A percentile compares a stretch with the other conserved stretches of the same genome.
phyloP scores from a whole-genome alignment of 2,797 vertebrate genomes.

The Mallotus villosus region DNA sequence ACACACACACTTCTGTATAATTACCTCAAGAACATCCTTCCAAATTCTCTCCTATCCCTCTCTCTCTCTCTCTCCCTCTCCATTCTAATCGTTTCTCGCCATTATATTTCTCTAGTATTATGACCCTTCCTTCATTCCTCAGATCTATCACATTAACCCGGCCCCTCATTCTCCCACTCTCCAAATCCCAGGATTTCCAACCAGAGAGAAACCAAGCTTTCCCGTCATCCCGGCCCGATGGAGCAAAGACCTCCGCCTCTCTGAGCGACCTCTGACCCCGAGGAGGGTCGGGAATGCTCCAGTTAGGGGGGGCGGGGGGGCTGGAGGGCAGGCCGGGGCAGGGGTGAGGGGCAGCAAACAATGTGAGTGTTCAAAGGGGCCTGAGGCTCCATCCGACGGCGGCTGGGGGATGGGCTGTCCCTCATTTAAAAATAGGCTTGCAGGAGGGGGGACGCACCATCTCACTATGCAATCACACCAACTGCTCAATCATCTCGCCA shows the following conservation, averaged over 20 bases:
- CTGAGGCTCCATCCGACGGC: slow-evolving; percentile 22
- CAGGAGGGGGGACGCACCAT: not conserved
- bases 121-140: not conserved
- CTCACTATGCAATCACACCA: not conserved
- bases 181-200: slow-evolving; percentile 20
- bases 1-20: slow-evolving; percentile 11
- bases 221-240: slow-evolving; percentile 14
- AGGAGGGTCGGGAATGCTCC: slow-evolving; percentile 41
- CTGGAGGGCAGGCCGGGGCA: slow-evolving; percentile 27
- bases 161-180: slow-evolving; percentile 5
- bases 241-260: slow-evolving; percentile 39
- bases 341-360: slow-evolving; percentile 39
- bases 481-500: not conserved
- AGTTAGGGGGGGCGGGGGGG: slow-evolving; percentile 39
- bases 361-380: slow-evolving; percentile 40
- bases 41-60: not conserved
- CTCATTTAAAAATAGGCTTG: not conserved
- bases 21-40: slow-evolving; percentile 31
- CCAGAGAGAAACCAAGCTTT: slow-evolving; percentile 10
- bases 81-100: not conserved
- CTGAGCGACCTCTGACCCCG: slow-evolving; percentile 52
- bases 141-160: not conserved
- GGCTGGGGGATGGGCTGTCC: slow-evolving; percentile 7
- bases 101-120: not conserved
- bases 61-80: not conserved